These are phyloP conservation scores for Tricholauxania praeusta DNA, from an alignment of 2,888 invertebrate genomes.

Conservation along the genomic window DNA sequence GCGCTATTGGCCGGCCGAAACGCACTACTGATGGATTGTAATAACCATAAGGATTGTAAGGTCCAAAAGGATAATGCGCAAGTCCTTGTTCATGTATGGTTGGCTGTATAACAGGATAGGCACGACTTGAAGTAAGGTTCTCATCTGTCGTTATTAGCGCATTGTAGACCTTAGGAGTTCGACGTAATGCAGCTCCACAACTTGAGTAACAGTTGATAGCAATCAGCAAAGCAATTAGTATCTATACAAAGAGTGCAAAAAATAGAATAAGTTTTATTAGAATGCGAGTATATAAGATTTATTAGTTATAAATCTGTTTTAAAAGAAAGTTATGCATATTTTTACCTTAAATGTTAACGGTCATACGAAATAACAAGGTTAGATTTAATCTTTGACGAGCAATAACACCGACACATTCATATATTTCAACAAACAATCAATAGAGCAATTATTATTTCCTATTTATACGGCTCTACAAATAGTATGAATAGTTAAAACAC, in stretches of 20 bases:
- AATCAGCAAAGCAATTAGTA: slow-evolving; percentile 50
- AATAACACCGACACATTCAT: too few species aligned
- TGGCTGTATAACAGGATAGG: slow-evolving; percentile 80
- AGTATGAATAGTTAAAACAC: too few species aligned
- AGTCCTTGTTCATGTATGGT: slow-evolving; percentile 76
- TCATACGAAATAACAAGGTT: too few species aligned
- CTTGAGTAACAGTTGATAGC: slow-evolving; percentile 46
- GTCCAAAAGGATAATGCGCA: slow-evolving; percentile 62
- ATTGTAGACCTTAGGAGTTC: slow-evolving; percentile 83
- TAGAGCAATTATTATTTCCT: too few species aligned
- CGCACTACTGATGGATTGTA: slow-evolving; percentile 61
- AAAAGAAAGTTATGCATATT: too few species aligned
- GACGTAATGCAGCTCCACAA: slow-evolving; percentile 56
- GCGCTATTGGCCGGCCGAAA: slow-evolving; percentile 61
- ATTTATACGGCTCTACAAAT: too few species aligned
- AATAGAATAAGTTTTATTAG: not conserved
- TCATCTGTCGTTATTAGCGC: slow-evolving; percentile 83
- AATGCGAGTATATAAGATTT: not conserved
- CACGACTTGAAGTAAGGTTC: slow-evolving; percentile 80
- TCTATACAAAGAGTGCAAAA: slow-evolving; percentile 48
- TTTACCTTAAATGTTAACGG: too few species aligned
- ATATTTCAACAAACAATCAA: too few species aligned
- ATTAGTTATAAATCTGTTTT: too few species aligned
- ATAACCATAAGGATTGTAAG: slow-evolving; percentile 61
- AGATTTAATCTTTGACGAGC: too few species aligned